Evolutionary conservation across 2,113 vertebrate genomes (phyloP), one percentile per base, ranked within the genome.

Genomic region (Arizona elegans): DNA sequence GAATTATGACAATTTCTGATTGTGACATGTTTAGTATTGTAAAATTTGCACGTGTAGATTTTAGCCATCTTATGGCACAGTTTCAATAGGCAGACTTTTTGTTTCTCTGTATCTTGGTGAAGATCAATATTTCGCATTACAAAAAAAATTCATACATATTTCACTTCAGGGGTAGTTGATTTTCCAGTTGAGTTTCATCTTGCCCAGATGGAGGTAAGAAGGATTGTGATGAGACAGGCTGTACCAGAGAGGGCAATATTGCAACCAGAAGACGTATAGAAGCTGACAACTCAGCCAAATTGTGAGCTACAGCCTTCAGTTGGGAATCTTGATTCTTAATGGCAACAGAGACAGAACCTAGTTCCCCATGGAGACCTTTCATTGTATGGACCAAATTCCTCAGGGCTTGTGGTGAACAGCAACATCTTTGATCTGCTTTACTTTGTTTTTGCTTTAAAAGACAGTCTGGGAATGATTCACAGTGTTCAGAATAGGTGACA

Each of bases 301-400:
- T 92, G 53, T 13, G 55, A 7, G 93, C 59, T 8, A 95, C 24
- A 24, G 93, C 47, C 10, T 87, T 87, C 53, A 95, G 21, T 15
- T 92, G 92, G 33, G 47, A 87, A 8, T 62, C 54, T 26, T 93
- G 89, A 62, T 90, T 52, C 33, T 26, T 75, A 90, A 93, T 92
- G 38, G 58, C 55, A 5, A 54, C 43, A 11, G 92, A 85, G 5
- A 95, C 87, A 50, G 90, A 87, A 13, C 0, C 90, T 52, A 96
- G 55, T 29, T 95, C 94, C 15, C 90, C 91, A 43, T 90, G 94
- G 23, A 95, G 92, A 29, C 81, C 89, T 65, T 21, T 89, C 90
- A 95, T 87, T 52, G 94, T 94, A 43, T 94, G 93, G 53, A 90
- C 62, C 59, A 95, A 23, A 1, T 92, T 89, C 50, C 52, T n/a